These are phyloP conservation scores for Leptestheria dahalacensis DNA, from an alignment of 1,140 invertebrate species.

Conservation along the genomic window DNA sequence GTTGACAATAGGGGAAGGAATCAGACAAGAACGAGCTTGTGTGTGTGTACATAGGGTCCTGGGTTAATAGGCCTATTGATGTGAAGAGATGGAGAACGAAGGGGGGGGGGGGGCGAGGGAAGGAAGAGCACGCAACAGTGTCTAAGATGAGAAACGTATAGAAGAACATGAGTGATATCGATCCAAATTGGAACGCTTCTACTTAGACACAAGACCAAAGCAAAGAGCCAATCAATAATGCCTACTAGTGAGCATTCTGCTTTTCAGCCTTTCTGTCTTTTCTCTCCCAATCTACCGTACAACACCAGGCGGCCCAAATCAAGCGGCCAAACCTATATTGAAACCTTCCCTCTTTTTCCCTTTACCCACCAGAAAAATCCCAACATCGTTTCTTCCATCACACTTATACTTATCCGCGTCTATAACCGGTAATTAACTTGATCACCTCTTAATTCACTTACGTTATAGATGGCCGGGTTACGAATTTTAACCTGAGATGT, in stretches of 20 bases:
- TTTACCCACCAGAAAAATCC: no score
- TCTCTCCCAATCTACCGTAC: neutral
- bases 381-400: no score
- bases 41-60: neutral
- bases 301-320: neutral
- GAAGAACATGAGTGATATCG: slow-evolving; percentile 8
- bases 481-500: no score
- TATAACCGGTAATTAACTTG: no score
- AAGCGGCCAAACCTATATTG: no score
- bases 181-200: slow-evolving; percentile 13
- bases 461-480: no score
- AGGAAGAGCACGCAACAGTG: neutral
- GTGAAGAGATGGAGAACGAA: neutral
- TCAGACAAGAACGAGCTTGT: neutral
- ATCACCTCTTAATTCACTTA: no score
- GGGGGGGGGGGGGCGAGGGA: neutral
- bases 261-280: neutral
- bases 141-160: neutral
- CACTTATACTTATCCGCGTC: no score
- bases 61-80: neutral
- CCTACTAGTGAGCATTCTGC: neutral
- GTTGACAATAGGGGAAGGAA: neutral
- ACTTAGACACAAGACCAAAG: slow-evolving; percentile 8
- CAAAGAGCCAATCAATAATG: slow-evolving; percentile 20
- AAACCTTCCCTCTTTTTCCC: no score